Base-by-base conservation (phyloP, 1,140 invertebrate species). In the Lucilia cuprina region DNA sequence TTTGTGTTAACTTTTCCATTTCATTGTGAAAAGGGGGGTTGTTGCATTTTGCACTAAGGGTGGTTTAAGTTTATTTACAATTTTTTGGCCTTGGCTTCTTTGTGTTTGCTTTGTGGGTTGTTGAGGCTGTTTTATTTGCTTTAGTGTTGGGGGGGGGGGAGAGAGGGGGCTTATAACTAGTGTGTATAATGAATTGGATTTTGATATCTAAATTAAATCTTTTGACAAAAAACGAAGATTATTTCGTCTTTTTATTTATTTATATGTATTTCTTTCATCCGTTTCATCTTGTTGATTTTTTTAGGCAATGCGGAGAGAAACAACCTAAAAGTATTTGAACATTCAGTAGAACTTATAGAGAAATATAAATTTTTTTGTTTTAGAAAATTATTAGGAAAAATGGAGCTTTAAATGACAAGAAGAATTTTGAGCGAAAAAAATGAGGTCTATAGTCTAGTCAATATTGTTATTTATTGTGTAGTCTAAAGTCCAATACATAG, bases 131-230 rank as follows among this genome's bases (percentile, higher is more conserved):
- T 30, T 30, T 78, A 80, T 49, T 80, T 19, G 5, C 34, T 78
- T 19, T 12, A 21, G 77, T n/a, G 17, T n/a, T 9, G 47, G 35
- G 77, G 75, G 77, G 41, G 41, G 19, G 41, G 41, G 19, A n/a
- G n/a, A n/a, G n/a, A n/a, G n/a, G n/a, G 41, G 41, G 19, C 41
- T 49, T 80, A 80, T 80, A 49, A 49, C 41, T 80, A 65, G 82
- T 74, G 82, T 41, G 50, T 75, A 84, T 84, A 84, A 84, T 84
- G 84, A 84, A 84, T 84, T 84, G 84, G 82, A 84, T 84, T 84
- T 84, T 84, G 84, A 84, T 84, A 84, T 84, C 84, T 84, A 84
- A 84, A 84, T 84, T 84, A 84, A 84, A 84, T 84, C 84, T 83
- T 74, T 47, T 41, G 70, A 83, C 74, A 82, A 78, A 50, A 74